phyloP scores from a whole-genome alignment of 2,113 vertebrate genomes.

The Apus apus region DNA sequence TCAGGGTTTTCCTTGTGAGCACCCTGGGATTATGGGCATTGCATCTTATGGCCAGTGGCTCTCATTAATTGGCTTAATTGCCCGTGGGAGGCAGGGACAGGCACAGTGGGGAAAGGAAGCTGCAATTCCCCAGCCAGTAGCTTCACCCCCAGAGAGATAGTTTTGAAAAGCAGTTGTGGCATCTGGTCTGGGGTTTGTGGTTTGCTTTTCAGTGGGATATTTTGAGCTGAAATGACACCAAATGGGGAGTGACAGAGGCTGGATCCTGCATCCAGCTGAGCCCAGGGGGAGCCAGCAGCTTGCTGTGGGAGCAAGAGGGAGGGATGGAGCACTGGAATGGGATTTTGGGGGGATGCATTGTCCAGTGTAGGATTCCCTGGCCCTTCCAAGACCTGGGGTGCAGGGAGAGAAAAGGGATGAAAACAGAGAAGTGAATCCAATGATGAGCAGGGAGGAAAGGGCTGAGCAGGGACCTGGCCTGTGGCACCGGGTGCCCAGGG shows the following conservation, averaged over 20 bases:
- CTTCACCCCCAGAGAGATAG: neutral
- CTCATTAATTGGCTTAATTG: neutral
- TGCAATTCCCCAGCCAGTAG: neutral
- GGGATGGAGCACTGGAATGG: neutral
- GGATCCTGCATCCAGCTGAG: neutral
- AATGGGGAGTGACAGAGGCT: fast-evolving
- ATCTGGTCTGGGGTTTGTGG: neutral
- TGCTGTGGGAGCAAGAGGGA: fast-evolving
- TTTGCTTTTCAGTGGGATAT: neutral
- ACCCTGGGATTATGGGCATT: neutral
- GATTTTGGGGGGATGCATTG: neutral
- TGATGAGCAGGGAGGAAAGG: fast-evolving
- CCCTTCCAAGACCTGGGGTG: neutral
- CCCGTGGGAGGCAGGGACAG: neutral
- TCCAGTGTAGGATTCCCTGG: neutral
- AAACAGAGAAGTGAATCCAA: fast-evolving
- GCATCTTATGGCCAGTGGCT: neutral
- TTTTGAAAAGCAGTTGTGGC: neutral
- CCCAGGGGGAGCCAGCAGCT: neutral
- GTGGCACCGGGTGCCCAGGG: fast-evolving
- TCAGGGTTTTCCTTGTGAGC: neutral
- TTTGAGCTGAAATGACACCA: neutral
- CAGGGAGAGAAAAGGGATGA: neutral
- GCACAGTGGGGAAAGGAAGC: neutral
- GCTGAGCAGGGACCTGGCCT: neutral